These are phyloP conservation scores for Parauchenoglanis ngamensis DNA, from an alignment of 2,797 vertebrate species.

Conservation along the genomic window DNA sequence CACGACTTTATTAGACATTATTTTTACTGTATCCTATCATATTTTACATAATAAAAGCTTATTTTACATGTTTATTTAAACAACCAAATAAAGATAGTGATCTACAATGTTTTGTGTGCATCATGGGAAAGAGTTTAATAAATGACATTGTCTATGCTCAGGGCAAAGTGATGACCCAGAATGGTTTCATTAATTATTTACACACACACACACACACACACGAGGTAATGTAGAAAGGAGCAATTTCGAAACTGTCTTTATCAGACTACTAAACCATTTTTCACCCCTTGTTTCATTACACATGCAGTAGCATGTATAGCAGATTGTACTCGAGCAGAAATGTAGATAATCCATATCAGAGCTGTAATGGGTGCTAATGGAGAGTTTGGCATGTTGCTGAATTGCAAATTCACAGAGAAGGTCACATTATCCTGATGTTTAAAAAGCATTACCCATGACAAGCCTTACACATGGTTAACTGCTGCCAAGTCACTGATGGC, in stretches of 20 bases:
- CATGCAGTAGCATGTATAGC: background rate
- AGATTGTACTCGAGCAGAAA: background rate
- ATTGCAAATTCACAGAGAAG: background rate
- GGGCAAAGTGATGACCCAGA: background rate
- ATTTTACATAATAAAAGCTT: background rate
- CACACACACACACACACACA: background rate
- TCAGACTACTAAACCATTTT: background rate
- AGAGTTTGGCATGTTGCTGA: background rate
- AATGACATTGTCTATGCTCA: background rate
- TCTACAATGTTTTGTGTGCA: background rate
- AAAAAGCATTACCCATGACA: background rate
- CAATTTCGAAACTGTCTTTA: background rate
- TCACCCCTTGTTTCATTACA: background rate
- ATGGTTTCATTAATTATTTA: constrained; percentile 4
- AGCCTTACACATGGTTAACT: background rate
- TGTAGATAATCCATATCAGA: constrained; percentile 6
- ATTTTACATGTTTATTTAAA: background rate
- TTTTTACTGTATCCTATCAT: background rate
- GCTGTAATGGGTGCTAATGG: constrained; percentile 4
- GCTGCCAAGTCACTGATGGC: background rate
- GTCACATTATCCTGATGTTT: constrained; percentile 10
- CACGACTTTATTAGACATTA: background rate
- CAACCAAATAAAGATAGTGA: background rate
- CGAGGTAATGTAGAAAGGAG: background rate
- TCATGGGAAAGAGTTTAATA: background rate